Base-by-base conservation (phyloP, 2,113 vertebrate species). In the Ovis canadensis region DNA sequence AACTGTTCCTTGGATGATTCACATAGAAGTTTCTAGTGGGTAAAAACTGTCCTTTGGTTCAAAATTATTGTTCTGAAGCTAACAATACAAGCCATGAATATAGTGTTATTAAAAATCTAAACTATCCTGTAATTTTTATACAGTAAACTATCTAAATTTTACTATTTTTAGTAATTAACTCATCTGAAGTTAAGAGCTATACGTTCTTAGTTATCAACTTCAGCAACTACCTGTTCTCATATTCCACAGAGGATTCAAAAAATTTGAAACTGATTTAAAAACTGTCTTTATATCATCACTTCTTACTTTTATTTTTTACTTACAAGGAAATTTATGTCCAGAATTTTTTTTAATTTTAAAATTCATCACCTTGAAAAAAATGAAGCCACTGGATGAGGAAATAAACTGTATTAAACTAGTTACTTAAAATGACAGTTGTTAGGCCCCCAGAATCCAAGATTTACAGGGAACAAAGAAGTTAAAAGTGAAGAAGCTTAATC, bases 351-450 rank as follows among this genome's bases (percentile, higher is more conserved):
- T 1, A 29, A 3, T 83, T 71, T 82, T 92, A 94, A 89, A 62
- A 27, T 29, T 80, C n/a, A 88, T 83, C 74, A 80, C 23, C 50
- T 94, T 92, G 55, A 45, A 90, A 97, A 97, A 96, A 29, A 94
- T 94, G 21, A 97, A 94, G 48, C 17, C 25, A 94, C 10, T 83
- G 67, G 78, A 67, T 40, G 40, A 93, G n/a, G 40, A 96, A 88
- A n/a, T 57, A 57, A 64, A 91, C n/a, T 89, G 12, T 45, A 92
- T 77, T 62, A 90, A 91, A 45, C 19, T 80, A 95, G n/a, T 89
- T 45, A 95, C 45, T 88, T 90, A 94, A 96, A 93, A 91, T 71
- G 21, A 80, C 62, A 81, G 48, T 15, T 74, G 6, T 88, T 19
- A 90, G 85, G 25, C 7, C 82, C 94, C 27, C 54, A 81, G 81